Evolutionary conservation across 2,888 invertebrate genomes (phyloP).

Genomic region (Bhutanitis thaidina): DNA sequence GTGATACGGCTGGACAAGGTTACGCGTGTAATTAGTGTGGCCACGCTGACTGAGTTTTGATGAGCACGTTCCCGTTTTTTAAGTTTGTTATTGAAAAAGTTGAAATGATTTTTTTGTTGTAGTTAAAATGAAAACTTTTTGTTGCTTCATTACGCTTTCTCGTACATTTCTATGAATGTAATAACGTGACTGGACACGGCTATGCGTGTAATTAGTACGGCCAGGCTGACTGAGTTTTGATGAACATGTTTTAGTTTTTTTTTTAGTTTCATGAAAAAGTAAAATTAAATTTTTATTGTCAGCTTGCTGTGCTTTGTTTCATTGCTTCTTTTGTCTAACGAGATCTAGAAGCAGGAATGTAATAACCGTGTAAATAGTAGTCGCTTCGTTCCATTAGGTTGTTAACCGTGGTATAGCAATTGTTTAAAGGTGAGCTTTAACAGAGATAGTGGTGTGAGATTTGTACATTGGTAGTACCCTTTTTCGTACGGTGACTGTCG

Average conservation of each 20-base stretch:
- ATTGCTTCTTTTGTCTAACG: background rate
- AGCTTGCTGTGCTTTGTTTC: background rate
- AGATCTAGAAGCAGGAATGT: background rate
- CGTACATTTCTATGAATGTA: too few relatives aligned
- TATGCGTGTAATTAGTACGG: background rate
- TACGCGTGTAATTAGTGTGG: background rate
- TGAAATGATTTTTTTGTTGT: background rate
- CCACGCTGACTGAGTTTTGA: background rate
- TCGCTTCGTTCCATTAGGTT: background rate
- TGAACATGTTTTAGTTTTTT: slow-evolving; percentile 2
- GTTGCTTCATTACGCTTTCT: too few relatives aligned
- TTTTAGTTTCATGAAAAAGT: too few relatives aligned
- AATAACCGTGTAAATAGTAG: background rate
- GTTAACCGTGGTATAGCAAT: too few relatives aligned
- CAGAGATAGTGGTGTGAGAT: too few relatives aligned
- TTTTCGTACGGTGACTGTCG: too few relatives aligned
- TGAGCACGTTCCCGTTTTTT: slow-evolving; percentile 2
- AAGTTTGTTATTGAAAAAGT: background rate
- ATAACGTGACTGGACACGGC: too few relatives aligned
- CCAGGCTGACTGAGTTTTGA: background rate
- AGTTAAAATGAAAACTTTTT: background rate
- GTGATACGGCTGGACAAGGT: background rate
- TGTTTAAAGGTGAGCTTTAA: too few relatives aligned
- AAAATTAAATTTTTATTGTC: too few relatives aligned
- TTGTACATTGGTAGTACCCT: too few relatives aligned